Percentiles rank a stretch among this genome's conserved stretches.
phyloP scores from a whole-genome alignment of 2,113 vertebrate genomes.

The Tachuris rubrigastra region DNA sequence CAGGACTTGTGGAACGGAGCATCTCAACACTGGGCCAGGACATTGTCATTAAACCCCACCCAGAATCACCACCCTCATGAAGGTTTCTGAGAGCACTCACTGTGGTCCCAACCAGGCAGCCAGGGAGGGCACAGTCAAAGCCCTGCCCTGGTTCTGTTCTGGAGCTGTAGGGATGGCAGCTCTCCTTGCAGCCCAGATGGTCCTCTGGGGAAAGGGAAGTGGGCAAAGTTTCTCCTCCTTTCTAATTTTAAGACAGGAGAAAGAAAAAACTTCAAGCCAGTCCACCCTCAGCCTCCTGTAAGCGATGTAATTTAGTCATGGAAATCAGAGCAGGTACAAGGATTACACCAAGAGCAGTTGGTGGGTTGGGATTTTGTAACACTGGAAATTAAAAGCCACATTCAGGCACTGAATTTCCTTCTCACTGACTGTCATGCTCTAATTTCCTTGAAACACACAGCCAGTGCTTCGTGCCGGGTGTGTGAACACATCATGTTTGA shows the following conservation, averaged over 20 bases:
- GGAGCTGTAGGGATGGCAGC: neutral
- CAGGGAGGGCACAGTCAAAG: neutral
- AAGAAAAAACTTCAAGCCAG: neutral
- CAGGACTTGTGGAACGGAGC: neutral
- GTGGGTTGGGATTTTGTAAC: neutral
- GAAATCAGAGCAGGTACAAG: neutral
- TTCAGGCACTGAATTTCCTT: neutral
- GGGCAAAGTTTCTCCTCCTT: neutral
- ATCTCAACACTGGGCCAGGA: neutral
- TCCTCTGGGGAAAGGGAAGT: neutral
- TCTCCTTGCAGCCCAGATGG: neutral
- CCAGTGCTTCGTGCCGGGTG: neutral
- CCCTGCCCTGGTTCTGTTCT: neutral
- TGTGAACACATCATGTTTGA: fast-evolving
- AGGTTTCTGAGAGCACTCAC: neutral
- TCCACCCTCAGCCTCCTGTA: neutral
- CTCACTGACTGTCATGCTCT: neutral
- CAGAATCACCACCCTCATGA: neutral
- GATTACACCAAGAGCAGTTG: neutral
- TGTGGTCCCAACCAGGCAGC: fast-evolving
- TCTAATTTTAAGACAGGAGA: neutral
- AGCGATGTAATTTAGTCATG: neutral
- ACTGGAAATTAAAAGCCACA: neutral
- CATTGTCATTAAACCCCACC: neutral
- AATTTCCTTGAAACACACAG: neutral